These are phyloP conservation scores for Hirtodrosophila cameraria DNA, from an alignment of 2,888 invertebrate genomes.

Conservation along the genomic window DNA sequence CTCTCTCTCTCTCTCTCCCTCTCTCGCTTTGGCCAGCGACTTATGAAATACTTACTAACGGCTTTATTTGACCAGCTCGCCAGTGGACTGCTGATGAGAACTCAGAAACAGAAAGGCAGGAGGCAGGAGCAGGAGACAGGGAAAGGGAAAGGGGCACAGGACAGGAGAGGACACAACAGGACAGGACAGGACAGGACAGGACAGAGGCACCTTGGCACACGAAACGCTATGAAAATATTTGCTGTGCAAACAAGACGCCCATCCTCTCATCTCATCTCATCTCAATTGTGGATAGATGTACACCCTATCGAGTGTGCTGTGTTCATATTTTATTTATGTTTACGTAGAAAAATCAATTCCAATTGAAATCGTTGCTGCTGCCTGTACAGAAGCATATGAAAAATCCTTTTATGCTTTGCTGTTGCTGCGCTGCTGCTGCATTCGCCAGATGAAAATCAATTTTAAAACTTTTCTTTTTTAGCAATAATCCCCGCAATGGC, in stretches of 20 bases:
- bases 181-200: neutral
- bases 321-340: conserved; percentile 80
- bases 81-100: conserved; percentile 73
- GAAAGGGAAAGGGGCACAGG: too few species aligned
- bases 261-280: neutral
- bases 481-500: conserved; percentile 54
- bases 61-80: conserved; percentile 77
- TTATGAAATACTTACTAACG: conserved; percentile 79
- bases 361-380: conserved; percentile 48
- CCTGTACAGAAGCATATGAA: conserved; percentile 41
- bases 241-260: conserved; percentile 45
- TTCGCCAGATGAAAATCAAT: conserved; percentile 72
- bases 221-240: conserved; percentile 66
- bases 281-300: neutral
- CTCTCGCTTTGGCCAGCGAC: conserved; percentile 42
- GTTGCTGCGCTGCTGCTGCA: conserved; percentile 44
- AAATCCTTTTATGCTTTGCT: conserved; percentile 70
- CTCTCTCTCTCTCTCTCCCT: neutral
- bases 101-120: neutral
- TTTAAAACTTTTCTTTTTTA: conserved; percentile 72
- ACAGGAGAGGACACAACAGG: neutral
- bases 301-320: conserved; percentile 32
- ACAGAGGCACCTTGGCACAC: conserved; percentile 18
- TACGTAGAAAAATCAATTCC: conserved; percentile 78
- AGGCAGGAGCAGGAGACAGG: neutral